phyloP scores from a whole-genome alignment of 2,113 vertebrate species.

The Cercopithecus mona region DNA sequence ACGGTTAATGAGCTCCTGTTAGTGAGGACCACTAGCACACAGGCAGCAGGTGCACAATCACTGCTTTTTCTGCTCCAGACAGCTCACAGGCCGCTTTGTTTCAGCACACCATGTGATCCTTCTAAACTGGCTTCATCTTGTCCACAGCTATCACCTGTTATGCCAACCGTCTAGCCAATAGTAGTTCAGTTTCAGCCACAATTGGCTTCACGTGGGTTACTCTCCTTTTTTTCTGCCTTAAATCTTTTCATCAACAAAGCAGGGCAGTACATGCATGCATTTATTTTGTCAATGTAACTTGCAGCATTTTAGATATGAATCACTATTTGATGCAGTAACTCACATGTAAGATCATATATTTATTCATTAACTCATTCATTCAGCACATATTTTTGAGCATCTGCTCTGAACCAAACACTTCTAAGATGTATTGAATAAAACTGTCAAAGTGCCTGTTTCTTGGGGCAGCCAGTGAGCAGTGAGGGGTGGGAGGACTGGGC shows the following conservation, averaged over 20 bases:
- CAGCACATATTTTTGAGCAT: neutral
- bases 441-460: neutral
- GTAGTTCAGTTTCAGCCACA: neutral
- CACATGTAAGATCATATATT: neutral
- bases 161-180: neutral
- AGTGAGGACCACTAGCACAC: neutral
- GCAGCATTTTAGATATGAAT: neutral
- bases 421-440: slow-evolving; percentile 10
- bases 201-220: neutral
- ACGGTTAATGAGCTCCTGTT: neutral
- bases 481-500: no score
- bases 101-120: neutral
- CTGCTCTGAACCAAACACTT: neutral
- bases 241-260: neutral
- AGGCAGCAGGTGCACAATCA: neutral
- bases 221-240: neutral
- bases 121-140: neutral
- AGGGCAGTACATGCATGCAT: neutral
- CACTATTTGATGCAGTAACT: neutral
- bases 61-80: neutral
- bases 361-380: neutral
- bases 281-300: neutral
- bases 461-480: no score
- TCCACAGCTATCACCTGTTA: neutral
- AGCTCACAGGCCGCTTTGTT: neutral